Evolutionary conservation across 2,888 invertebrate species (phyloP).

Genomic region (Xestobium rufovillosum): DNA sequence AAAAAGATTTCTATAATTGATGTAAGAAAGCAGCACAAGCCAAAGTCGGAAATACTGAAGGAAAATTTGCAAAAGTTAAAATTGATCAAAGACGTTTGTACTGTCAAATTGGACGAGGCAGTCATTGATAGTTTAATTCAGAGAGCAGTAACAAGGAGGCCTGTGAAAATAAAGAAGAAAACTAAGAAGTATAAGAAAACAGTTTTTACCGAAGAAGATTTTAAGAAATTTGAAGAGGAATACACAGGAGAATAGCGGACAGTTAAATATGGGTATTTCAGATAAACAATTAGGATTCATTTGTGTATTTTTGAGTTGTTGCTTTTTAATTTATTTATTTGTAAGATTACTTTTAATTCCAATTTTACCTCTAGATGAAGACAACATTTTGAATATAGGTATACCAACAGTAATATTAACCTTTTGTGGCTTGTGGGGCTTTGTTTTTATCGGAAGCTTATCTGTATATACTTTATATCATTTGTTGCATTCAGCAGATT

Average conservation of each 20-base stretch:
- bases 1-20: slow-evolving; percentile 36
- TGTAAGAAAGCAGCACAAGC: slow-evolving; percentile 31
- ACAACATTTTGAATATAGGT: slow-evolving; percentile 24
- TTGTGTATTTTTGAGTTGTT: slow-evolving; percentile 26
- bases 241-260: slow-evolving; percentile 50
- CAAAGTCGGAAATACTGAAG: slow-evolving; percentile 33
- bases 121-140: slow-evolving; percentile 41
- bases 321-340: slow-evolving; percentile 30
- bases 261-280: slow-evolving; percentile 24
- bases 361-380: slow-evolving; percentile 33
- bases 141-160: slow-evolving; percentile 48
- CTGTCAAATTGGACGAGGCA: slow-evolving; percentile 32
- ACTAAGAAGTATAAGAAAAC: slow-evolving; percentile 48
- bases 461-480: slow-evolving; percentile 33
- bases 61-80: slow-evolving; percentile 36
- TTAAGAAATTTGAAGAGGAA: slow-evolving; percentile 58
- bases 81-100: slow-evolving; percentile 32
- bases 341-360: slow-evolving; percentile 34
- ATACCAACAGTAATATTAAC: slow-evolving; percentile 31
- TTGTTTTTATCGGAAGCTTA: slow-evolving; percentile 34
- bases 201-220: slow-evolving; percentile 64
- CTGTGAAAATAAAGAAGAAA: slow-evolving; percentile 36
- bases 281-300: slow-evolving; percentile 29
- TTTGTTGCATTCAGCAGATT: slow-evolving; percentile 24
- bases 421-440: slow-evolving; percentile 31